Base-by-base conservation (phyloP, 2,797 vertebrate species). In the Taeniopygia guttata region DNA sequence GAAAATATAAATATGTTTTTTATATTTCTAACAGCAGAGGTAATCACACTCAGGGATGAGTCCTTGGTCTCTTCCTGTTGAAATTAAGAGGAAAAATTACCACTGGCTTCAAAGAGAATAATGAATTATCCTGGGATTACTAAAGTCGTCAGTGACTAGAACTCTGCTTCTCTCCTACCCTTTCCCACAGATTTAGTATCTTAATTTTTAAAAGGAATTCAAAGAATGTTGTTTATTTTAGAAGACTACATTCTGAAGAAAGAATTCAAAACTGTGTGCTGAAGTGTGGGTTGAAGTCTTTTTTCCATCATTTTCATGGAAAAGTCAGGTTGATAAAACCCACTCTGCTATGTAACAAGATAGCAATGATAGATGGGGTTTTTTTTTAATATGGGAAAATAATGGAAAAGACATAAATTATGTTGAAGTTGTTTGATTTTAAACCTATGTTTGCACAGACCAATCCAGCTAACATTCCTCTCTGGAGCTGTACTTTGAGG, bases 151-250 rank as follows among this genome's bases (percentile, higher is more conserved):
- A 88, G 73, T 58, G 36, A 81, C 68, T 58, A 90, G 79, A 90
- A 84, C 87, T 94, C 78, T 81, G 76, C 76, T 62, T 91, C 58
- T 94, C 58, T 90, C 26, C 43, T 93, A 87, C 46, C 43, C 87
- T 94, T 96, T 96, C 93, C 95, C 94, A 96, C 90, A 95, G 93
- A 91, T 78, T 75, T 86, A 34, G 32, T 54, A 40, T 75, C 68
- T 80, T 34, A 76, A 80, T 89, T 80, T 94, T 60, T 70, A 8
- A 46, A 85, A 89, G 55, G 54, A 91, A 96, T 91, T 62, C 66
- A 75, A 90, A 84, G 87, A 94, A 95, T 78, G 84, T 34, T 91
- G 79, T 87, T 95, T 95, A 54, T 91, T 90, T 96, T 91, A 88
- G 40, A 75, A 81, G 80, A 78, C 62, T 72, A 75, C n/a, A 81